Conservation (phyloP, 2,888 invertebrate genomes). For the Melangyna quadrimaculata region DNA sequence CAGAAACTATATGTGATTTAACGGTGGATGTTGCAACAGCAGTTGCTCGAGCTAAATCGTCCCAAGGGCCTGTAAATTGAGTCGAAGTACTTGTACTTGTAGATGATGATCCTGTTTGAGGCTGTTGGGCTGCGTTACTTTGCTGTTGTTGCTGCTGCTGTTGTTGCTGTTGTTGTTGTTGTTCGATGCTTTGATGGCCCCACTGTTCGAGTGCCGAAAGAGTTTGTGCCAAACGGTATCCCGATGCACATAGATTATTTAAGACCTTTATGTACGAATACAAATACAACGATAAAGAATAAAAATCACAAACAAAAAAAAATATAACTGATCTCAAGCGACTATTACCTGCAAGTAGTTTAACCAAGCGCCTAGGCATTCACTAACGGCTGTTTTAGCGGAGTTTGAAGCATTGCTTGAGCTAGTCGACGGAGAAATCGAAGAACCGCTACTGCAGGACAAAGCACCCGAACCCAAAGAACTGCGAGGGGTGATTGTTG, state of each 20-base stretch:
- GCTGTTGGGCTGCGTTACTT: constrained; percentile 61
- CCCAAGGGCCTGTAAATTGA: constrained; percentile 84
- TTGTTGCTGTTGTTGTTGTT: constrained; percentile 53
- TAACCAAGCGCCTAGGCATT: constrained; percentile 77
- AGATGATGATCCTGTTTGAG: constrained; percentile 53
- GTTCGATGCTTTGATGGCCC: constrained; percentile 73
- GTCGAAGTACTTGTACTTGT: constrained; percentile 69
- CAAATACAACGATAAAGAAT: neutral
- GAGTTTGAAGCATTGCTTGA: constrained; percentile 75
- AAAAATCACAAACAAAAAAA: neutral
- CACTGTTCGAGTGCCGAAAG: constrained; percentile 83
- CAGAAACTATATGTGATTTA: constrained; percentile 84
- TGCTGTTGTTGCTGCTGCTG: constrained; percentile 11
- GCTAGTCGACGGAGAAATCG: constrained; percentile 75
- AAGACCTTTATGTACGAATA: constrained; percentile 83
- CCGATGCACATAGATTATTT: constrained; percentile 85
- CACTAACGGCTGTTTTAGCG: constrained; percentile 76
- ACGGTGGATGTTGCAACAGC: constrained; percentile 85
- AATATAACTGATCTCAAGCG: constrained; percentile 5
- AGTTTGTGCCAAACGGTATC: constrained; percentile 84
- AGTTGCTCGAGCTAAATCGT: constrained; percentile 84
- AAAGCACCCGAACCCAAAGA: constrained; percentile 73
- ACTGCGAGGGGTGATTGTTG: constrained; percentile 73
- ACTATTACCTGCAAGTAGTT: constrained; percentile 75
- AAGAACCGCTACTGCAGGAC: constrained; percentile 74